Conservation (phyloP, 2,888 invertebrate species). For the Catocala sponsa region DNA sequence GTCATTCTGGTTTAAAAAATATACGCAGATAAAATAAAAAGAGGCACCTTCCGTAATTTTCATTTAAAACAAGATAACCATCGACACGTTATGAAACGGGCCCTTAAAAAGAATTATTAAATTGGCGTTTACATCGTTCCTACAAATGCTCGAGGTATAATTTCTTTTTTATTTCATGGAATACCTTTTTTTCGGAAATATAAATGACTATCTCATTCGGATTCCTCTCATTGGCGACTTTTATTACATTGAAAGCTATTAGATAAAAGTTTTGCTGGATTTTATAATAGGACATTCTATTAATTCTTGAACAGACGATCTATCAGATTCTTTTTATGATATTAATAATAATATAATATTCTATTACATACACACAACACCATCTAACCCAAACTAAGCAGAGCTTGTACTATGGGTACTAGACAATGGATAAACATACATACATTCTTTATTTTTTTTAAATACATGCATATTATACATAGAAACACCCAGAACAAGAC, state of each 20-base stretch:
- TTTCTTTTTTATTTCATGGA: slow-evolving; percentile 33
- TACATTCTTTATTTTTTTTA: too few relatives aligned
- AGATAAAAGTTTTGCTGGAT: slow-evolving; percentile 6
- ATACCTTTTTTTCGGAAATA: slow-evolving; percentile 25
- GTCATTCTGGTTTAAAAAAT: slow-evolving; percentile 12
- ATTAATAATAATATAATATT: too few relatives aligned
- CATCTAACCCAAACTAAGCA: too few relatives aligned
- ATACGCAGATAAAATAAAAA: slow-evolving; percentile 24
- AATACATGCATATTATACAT: too few relatives aligned
- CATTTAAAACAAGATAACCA: slow-evolving; percentile 43
- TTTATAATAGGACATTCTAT: slow-evolving; percentile 1
- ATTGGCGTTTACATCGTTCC: slow-evolving; percentile 43
- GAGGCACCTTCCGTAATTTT: slow-evolving; percentile 27
- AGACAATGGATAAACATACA: too few relatives aligned
- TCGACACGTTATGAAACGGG: slow-evolving; percentile 40
- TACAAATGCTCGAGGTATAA: slow-evolving; percentile 30
- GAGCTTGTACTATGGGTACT: too few relatives aligned
- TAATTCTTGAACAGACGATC: background rate
- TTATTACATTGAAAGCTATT: slow-evolving; percentile 21
- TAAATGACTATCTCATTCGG: slow-evolving; percentile 19
- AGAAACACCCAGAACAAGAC: too few relatives aligned
- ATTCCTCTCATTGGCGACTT: slow-evolving; percentile 21
- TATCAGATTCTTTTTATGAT: background rate
- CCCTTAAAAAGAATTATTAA: slow-evolving; percentile 46
- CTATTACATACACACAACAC: too few relatives aligned